Conservation (phyloP, 2,113 vertebrate genomes). For the Solea senegalensis region DNA sequence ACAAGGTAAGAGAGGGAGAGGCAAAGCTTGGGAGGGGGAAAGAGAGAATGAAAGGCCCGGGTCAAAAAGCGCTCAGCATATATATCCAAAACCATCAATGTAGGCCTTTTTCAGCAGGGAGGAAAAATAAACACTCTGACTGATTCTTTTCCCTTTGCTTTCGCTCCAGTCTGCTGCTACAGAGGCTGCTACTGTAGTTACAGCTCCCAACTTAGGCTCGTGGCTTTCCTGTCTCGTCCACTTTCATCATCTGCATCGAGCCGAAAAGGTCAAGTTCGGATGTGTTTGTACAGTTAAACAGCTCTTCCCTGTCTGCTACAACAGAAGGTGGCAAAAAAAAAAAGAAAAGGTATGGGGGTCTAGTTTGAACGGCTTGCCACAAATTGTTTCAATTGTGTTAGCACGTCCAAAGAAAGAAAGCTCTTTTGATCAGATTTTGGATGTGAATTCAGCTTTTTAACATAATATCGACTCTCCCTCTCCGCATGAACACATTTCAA, state of each 20-base stretch:
- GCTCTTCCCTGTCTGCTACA: slow-evolving; percentile 14
- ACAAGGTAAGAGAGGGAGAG: slow-evolving; percentile 52
- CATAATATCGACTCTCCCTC: background rate
- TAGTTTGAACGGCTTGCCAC: background rate
- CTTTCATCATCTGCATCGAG: slow-evolving; percentile 23
- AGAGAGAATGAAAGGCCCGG: slow-evolving; percentile 45
- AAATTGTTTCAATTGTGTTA: background rate
- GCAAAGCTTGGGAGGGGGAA: background rate
- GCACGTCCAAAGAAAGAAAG: background rate
- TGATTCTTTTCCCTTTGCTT: slow-evolving; percentile 54
- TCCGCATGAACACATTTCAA: slow-evolving; percentile 8
- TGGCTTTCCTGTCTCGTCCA: slow-evolving; percentile 29
- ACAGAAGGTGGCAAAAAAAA: background rate
- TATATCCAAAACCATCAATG: slow-evolving; percentile 78
- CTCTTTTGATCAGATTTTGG: background rate
- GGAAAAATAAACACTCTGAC: slow-evolving; percentile 75
- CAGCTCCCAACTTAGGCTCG: slow-evolving; percentile 2
- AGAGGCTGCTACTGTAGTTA: slow-evolving; percentile 29
- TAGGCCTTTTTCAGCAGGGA: slow-evolving; percentile 68
- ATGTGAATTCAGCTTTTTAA: slow-evolving; percentile 10
- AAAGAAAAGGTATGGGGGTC: background rate
- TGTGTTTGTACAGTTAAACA: slow-evolving; percentile 37
- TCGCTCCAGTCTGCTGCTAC: slow-evolving; percentile 46
- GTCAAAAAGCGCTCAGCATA: slow-evolving; percentile 51
- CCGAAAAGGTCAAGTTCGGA: slow-evolving; percentile 36